Conservation (phyloP, 1,140 invertebrate species). For the Whitmania pigra region DNA sequence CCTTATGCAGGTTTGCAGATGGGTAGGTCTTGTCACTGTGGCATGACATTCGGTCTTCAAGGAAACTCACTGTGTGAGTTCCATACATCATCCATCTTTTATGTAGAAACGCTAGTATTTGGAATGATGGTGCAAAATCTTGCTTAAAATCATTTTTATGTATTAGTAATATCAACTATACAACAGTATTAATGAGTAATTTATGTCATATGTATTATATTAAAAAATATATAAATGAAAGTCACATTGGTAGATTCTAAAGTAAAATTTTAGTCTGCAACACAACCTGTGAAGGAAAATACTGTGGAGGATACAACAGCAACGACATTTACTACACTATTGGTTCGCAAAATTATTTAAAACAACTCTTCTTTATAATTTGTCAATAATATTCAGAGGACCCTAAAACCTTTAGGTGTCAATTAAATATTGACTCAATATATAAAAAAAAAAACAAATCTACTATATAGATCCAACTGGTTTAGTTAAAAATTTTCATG, state of each 20-base stretch:
- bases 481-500: neutral
- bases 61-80: conserved; percentile 11
- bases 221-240: neutral
- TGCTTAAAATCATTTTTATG: too few species aligned
- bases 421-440: too few species aligned
- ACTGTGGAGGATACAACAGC: conserved; percentile 13
- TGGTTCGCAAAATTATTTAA: neutral
- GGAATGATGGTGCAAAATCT: too few species aligned
- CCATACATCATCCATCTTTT: too few species aligned
- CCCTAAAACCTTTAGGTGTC: too few species aligned
- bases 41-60: neutral
- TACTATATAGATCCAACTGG: neutral
- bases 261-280: conserved; percentile 9
- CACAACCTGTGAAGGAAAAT: conserved; percentile 7
- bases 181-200: too few species aligned
- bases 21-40: conserved; percentile 1
- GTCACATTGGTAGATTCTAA: neutral
- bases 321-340: conserved; percentile 17
- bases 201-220: neutral
- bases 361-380: neutral
- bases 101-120: too few species aligned
- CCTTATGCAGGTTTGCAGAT: conserved; percentile 15
- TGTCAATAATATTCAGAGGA: too few species aligned
- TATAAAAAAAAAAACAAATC: neutral
- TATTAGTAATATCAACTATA: too few species aligned